Evolutionary conservation across 2,888 invertebrate species (phyloP), one percentile per base, ranked within the genome.

Genomic region (Elegia similella): DNA sequence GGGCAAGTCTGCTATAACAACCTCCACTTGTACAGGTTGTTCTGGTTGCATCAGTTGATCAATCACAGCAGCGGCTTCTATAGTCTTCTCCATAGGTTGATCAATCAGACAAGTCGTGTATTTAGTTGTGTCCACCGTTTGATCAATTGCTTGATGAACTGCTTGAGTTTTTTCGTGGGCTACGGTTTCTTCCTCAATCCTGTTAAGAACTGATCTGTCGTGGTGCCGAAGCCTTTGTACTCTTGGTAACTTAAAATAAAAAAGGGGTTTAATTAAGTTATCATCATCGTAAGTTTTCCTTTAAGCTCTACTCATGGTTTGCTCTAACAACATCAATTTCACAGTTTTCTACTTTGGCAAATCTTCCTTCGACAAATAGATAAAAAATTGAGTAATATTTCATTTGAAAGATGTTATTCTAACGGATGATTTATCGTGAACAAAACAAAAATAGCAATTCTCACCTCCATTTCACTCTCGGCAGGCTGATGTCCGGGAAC

Each of bases 381-480:
- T n/a, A n/a, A n/a, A n/a, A n/a, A n/a, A n/a, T n/a, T n/a, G n/a
- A n/a, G n/a, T n/a, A n/a, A n/a, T n/a, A n/a, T n/a, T n/a, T n/a
- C n/a, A 23, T 23, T 23, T 23, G 2, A 23, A 23, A 23, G 5
- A 23, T 23, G 23, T 23, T 5, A 23, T 3, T 23, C 23, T 23
- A 23, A 23, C 23, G 23, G 23, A 23, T 5, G 23, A 23, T 23
- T 23, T 23, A 23, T 23, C 23, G 23, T 6, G 2, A 32, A 7
- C 7, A 10, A 32, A 32, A 62, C 7, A 58, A 17, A 58, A 42
- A 43, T 1, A 38, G 32, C 12, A 10, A 12, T 12, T 55, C 64
- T 53, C 66, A 84, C 82, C 78, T 83, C 78, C 59, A 74, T 64
- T 54, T 76, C 76, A 38, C 71, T 69, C 6, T 81, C 80, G 3